Percentiles rank a stretch among this genome's conserved stretches.
Evolutionary conservation across 2,113 vertebrate species (phyloP).

Genomic region (Aptenodytes patagonicus): DNA sequence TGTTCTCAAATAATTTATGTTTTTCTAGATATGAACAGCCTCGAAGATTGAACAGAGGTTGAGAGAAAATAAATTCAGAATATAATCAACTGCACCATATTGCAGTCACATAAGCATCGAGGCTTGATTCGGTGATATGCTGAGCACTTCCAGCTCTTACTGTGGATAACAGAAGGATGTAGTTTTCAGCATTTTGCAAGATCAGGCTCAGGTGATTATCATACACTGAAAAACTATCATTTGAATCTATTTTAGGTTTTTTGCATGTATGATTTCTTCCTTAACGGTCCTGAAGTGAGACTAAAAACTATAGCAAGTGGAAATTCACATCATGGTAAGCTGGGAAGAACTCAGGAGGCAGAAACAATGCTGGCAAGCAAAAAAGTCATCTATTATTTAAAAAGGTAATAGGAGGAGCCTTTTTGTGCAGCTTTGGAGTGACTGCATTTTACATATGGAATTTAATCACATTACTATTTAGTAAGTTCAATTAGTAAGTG

Average conservation of each 20-base stretch:
- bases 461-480: background rate
- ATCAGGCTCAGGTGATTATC: background rate
- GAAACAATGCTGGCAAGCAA: background rate
- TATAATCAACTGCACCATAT: background rate
- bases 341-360: background rate
- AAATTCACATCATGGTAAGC: background rate
- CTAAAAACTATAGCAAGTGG: background rate
- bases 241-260: background rate
- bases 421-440: background rate
- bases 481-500: background rate
- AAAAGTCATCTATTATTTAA: background rate
- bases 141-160: background rate
- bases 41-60: background rate
- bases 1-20: background rate
- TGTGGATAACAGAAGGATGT: background rate
- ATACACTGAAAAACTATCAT: background rate
- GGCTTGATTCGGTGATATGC: background rate
- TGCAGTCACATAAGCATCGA: background rate
- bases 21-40: background rate
- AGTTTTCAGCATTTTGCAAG: background rate
- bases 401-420: background rate
- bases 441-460: background rate
- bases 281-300: background rate
- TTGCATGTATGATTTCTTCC: background rate
- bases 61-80: background rate